A percentile compares a stretch with the other conserved stretches of the same genome.
phyloP scores from a whole-genome alignment of 2,113 vertebrate species.

The Chionomys nivalis region DNA sequence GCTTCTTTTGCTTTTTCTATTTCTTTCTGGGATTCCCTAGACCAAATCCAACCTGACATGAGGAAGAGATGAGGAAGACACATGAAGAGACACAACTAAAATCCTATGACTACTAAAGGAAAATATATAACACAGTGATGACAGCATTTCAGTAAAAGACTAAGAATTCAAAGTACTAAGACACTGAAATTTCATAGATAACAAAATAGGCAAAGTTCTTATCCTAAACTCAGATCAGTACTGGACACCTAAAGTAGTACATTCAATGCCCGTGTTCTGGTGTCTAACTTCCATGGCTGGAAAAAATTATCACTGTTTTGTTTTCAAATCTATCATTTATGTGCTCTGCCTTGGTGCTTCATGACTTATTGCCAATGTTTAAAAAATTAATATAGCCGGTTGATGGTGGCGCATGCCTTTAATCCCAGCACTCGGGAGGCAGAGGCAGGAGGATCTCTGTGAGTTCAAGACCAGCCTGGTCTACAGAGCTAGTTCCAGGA shows the following conservation, averaged over 20 bases:
- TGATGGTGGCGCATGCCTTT: too few species aligned
- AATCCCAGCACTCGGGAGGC: too few species aligned
- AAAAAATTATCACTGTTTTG: neutral
- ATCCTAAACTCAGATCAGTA: neutral
- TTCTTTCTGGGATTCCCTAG: slow-evolving; percentile 94
- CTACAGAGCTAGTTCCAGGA: too few species aligned
- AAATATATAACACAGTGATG: neutral
- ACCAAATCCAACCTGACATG: slow-evolving; percentile 96
- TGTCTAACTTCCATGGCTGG: neutral
- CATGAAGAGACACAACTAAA: neutral
- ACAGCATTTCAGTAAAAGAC: neutral
- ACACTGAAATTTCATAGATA: neutral
- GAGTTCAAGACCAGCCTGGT: too few species aligned
- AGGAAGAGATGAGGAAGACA: slow-evolving; percentile 61
- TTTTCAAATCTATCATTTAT: neutral
- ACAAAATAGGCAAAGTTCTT: neutral
- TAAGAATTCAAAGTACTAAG: neutral
- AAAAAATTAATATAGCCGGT: neutral
- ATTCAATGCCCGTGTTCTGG: neutral
- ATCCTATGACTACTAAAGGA: neutral
- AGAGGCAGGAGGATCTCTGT: too few species aligned
- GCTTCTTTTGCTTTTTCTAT: slow-evolving; percentile 89
- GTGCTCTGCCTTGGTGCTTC: neutral
- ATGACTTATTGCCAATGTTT: neutral
- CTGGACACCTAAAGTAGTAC: neutral